phyloP scores from a whole-genome alignment of 1,140 invertebrate species.

The Hormaphis cornu region DNA sequence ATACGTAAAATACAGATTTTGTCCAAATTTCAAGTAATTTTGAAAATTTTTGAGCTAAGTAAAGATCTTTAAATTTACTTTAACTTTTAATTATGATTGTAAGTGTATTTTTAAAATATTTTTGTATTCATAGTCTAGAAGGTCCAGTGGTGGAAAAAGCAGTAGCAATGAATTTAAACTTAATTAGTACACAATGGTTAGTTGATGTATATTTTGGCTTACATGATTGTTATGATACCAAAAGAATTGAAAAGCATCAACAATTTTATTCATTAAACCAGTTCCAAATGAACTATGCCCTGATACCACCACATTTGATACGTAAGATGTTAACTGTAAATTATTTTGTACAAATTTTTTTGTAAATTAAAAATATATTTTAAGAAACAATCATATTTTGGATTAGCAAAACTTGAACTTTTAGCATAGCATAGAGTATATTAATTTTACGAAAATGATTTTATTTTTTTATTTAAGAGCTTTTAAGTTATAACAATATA shows the following conservation, averaged over 20 bases:
- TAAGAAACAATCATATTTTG: no score
- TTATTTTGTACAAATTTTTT: not conserved
- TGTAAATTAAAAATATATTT: not conserved
- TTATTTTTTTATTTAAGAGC: no score
- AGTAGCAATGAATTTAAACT: slow-evolving; percentile 71
- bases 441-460: no score
- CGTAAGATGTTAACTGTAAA: slow-evolving; percentile 53
- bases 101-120: slow-evolving; percentile 42
- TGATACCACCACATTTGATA: slow-evolving; percentile 80
- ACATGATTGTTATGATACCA: slow-evolving; percentile 58
- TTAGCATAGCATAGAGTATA: no score
- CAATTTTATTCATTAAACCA: slow-evolving; percentile 69
- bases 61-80: no score
- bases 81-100: no score
- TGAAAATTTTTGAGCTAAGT: no score
- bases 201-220: slow-evolving; percentile 84
- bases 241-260: no score
- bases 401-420: no score
- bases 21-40: no score
- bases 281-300: slow-evolving; percentile 75
- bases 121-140: slow-evolving; percentile 61
- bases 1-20: no score
- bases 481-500: no score
- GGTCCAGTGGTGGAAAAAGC: slow-evolving; percentile 81
- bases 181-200: slow-evolving; percentile 88